Evolutionary conservation across 2,888 invertebrate species (phyloP), one percentile per base, ranked within the genome.

Genomic region (Charanyca ferruginea): DNA sequence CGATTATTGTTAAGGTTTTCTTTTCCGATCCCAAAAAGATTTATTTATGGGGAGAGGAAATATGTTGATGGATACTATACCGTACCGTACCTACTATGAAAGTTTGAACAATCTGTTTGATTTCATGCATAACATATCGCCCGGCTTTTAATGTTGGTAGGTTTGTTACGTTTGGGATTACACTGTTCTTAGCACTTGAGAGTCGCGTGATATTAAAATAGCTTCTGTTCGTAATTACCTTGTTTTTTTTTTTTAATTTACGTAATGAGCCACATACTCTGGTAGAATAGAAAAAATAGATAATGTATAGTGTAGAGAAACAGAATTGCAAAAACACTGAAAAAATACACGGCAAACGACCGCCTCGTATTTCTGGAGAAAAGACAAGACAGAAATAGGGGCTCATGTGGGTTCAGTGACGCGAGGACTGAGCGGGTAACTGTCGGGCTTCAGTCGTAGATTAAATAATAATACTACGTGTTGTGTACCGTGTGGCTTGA

Each of bases 341-440:
- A 76, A 57, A 71, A 68, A 72, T 66, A 83, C 59, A 78, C 75
- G 71, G 80, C 75, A 77, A 81, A 79, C 77, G 80, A 81, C 68
- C 73, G 78, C 68, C 70, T 80, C 73, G 83, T 90, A 89, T 91
- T 90, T 91, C 88, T 91, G 89, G 90, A 90, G 89, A 93, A 91
- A 93, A 90, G 90, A 89, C 89, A 89, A 85, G 87, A 89, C 91
- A 85, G 84, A 92, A 94, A 93, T 93, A 93, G 91, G 86, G 87
- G 89, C 79, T 79, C 60, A 68, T 80, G 81, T 81, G 83, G 80
- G 87, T 85, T 90, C 90, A 90, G 86, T 91, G 92, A 92, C 91
- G 93, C 83, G 86, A 73, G 72, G 78, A 78, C 71, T 69, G 67
- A 65, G 64, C 69, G 69, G 63, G 65, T 68, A 60, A 73, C 83